Evolutionary conservation across 2,113 vertebrate genomes (phyloP), one percentile per base, ranked within the genome.

Genomic region (Apus apus): DNA sequence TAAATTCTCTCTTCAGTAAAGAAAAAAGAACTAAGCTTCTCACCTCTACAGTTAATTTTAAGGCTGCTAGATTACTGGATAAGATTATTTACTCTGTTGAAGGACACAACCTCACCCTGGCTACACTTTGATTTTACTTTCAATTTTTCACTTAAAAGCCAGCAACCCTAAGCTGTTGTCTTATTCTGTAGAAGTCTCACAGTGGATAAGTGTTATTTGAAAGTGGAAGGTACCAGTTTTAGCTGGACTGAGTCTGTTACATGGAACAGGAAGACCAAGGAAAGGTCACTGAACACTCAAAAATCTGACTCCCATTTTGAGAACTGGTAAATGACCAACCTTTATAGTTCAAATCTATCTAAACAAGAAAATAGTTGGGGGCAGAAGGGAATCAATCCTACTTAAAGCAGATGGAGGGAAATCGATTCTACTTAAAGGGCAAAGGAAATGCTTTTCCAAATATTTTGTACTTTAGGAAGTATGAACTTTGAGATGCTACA

Each of bases 191-290:
- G 1, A 92, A 74, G 8, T 21, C 25, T 4, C 8, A 62, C 30
- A 50, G 32, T 0, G 0, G 32, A 61, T 16, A 43, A 67, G 64
- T 0, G 5, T 7, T 4, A 77, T 75, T 30, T 71, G 32, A 7
- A 91, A 85, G 23, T 4, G 8, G 32, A 64, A 93, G 16, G 10
- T 30, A 25, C 26, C 34, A 14, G 19, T 67, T 81, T 78, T 12
- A 72, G 64, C 36, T 22, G 29, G 14, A 70, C 10, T 43, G 29
- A 48, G 54, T 11, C 15, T 71, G 73, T 51, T 46, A 38, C 15
- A 22, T 10, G 9, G 34, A 79, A 80, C 7, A 40, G 9, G 14
- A 56, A 57, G 77, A 58, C 2, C 1, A 53, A 46, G 7, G 66
- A 8, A 43, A 71, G 36, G 45, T 3, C 30, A 40, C 22, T 36